Evolutionary conservation across 2,888 invertebrate species (phyloP).

Genomic region (Caprella mutica): DNA sequence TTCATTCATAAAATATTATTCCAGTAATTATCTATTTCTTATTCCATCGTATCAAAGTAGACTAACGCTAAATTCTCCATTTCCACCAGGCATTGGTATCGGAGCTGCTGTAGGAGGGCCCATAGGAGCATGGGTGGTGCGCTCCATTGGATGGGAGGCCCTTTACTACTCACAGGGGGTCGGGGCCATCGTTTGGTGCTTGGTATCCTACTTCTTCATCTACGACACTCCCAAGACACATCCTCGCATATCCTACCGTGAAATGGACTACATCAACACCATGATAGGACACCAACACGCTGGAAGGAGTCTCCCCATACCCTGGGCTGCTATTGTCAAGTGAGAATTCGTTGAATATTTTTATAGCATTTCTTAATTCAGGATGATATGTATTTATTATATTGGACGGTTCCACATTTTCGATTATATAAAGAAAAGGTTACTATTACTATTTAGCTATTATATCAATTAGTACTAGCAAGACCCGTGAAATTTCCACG

Average conservation of each 20-base stretch:
- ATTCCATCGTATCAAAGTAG: too few species aligned
- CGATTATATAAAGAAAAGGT: too few species aligned
- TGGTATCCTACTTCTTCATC: slow-evolving; percentile 22
- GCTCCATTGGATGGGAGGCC: slow-evolving; percentile 26
- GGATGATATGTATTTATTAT: too few species aligned
- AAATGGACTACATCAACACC: slow-evolving; percentile 17
- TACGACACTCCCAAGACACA: slow-evolving; percentile 22
- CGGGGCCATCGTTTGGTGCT: slow-evolving; percentile 25
- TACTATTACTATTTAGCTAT: too few species aligned
- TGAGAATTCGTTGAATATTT: too few species aligned
- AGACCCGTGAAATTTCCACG: too few species aligned
- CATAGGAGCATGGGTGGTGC: slow-evolving; percentile 25
- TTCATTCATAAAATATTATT: not conserved
- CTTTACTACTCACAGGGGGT: slow-evolving; percentile 29
- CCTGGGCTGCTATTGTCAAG: slow-evolving; percentile 26
- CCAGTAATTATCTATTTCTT: not conserved
- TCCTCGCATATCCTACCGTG: slow-evolving; percentile 18
- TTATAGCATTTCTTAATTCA: too few species aligned
- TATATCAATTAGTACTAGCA: too few species aligned
- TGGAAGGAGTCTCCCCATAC: slow-evolving; percentile 21
- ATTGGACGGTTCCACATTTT: too few species aligned
- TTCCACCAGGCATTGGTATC: slow-evolving; percentile 20
- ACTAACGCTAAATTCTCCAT: too few species aligned
- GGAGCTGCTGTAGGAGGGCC: slow-evolving; percentile 30
- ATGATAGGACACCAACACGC: slow-evolving; percentile 27